phyloP scores from a whole-genome alignment of 1,140 invertebrate genomes.

The Brachystomella parvula region DNA sequence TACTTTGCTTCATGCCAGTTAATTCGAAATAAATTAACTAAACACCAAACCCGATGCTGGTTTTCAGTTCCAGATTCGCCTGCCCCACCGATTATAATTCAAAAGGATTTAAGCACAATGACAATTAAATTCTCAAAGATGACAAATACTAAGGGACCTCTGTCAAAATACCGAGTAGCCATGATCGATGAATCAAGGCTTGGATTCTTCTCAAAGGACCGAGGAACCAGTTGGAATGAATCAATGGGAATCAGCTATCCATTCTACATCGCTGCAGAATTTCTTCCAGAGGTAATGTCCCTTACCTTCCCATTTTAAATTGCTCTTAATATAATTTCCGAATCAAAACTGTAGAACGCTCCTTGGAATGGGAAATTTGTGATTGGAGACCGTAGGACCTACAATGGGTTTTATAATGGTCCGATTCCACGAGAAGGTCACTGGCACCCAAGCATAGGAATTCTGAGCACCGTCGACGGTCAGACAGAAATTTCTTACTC shows the following conservation, averaged over 20 bases:
- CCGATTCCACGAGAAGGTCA: slow-evolving; percentile 55
- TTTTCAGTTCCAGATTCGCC: slow-evolving; percentile 56
- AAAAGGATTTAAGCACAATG: slow-evolving; percentile 50
- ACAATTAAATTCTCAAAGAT: slow-evolving; percentile 54
- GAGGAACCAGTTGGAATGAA: slow-evolving; percentile 51
- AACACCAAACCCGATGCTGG: too few relatives aligned
- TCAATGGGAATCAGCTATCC: slow-evolving; percentile 53
- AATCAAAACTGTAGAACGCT: neutral
- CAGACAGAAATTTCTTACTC: slow-evolving; percentile 59
- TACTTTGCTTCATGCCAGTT: too few relatives aligned
- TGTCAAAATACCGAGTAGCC: slow-evolving; percentile 60
- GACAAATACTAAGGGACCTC: slow-evolving; percentile 63
- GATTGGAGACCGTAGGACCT: slow-evolving; percentile 64
- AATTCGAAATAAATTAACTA: too few relatives aligned
- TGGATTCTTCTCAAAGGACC: slow-evolving; percentile 50
- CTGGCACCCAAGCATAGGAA: slow-evolving; percentile 62
- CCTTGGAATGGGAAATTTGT: slow-evolving; percentile 49
- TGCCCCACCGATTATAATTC: slow-evolving; percentile 52
- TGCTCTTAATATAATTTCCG: neutral
- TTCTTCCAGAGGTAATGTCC: slow-evolving; percentile 49
- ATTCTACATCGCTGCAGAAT: slow-evolving; percentile 72
- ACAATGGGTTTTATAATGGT: slow-evolving; percentile 70
- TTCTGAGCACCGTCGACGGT: slow-evolving; percentile 58
- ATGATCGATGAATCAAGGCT: slow-evolving; percentile 54
- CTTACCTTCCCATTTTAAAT: neutral